Base-by-base conservation (phyloP, 2,113 vertebrate species). In the Perca fluviatilis region DNA sequence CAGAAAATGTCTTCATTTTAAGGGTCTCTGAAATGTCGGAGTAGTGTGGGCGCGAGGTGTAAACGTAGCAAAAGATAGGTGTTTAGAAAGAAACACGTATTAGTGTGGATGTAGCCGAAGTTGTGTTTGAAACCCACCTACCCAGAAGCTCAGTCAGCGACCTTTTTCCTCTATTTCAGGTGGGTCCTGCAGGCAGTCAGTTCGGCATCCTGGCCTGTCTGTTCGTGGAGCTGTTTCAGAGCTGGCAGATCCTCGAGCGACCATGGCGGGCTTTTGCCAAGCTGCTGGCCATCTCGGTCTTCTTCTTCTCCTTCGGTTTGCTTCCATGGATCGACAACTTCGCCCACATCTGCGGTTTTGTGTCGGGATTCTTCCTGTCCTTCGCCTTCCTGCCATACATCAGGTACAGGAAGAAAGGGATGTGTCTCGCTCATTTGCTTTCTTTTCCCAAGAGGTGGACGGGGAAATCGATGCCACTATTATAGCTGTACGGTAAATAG, bases 261-360 rank as follows among this genome's bases (percentile, higher is more conserved):
- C 98, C 98, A 0, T 99, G 98, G 97, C 93, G 96, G 1, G 98
- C 98, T 18, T 97, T 99, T 78, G 94, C 96, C 84, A 99, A 99
- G 92, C 96, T 99, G 68, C 87, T 97, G 86, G 97, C 95, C 0
- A 97, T 99, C 90, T 96, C 98, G 3, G 93, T 98, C 58, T 98
- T 98, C 94, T 97, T 99, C 81, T 99, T 98, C 87, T 95, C 98
- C 89, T 99, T 99, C 0, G 98, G 98, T 77, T 94, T 99, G 87
- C 95, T 99, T 77, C 98, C 98, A 21, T 99, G 98, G 98, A 98
- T 99, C 0, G 98, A 99, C 93, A 99, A 99, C 93, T 99, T 99
- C 1, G 98, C 98, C 82, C 98, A 99, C 93, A 93, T 99, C 92
- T 97, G 96, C 0, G 98, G 98, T 82, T 99, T 99, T 57, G 66